Evolutionary conservation across 2,797 vertebrate genomes (phyloP).

Genomic region (Streptopelia turtur): DNA sequence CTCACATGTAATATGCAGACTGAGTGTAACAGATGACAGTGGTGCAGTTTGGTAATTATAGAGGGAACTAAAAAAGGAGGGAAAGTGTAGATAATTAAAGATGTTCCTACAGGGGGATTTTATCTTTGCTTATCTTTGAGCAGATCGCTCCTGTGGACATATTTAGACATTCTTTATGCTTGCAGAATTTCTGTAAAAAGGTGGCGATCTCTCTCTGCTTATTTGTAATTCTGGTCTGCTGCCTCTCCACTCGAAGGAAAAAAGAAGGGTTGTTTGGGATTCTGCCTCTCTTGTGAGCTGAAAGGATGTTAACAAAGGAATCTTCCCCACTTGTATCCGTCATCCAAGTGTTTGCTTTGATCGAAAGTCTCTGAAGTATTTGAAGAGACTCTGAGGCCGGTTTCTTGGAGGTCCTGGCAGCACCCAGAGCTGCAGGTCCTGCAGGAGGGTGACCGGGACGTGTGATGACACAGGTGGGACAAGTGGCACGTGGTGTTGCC

Average conservation of each 20-base stretch:
- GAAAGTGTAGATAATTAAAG: not conserved
- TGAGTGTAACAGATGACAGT: not conserved
- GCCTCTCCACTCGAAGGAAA: not conserved
- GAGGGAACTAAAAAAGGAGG: not conserved
- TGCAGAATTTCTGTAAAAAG: not conserved
- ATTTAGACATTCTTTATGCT: not conserved
- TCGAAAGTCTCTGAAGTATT: not conserved
- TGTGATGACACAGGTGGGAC: not conserved
- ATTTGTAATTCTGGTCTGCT: not conserved
- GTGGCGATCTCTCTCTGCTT: not conserved
- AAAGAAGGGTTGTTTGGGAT: not conserved
- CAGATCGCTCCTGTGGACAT: not conserved
- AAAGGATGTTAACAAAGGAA: not conserved
- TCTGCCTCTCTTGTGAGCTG: not conserved
- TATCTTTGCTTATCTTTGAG: not conserved
- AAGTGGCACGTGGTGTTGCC: not conserved
- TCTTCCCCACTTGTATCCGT: not conserved
- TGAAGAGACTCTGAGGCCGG: not conserved
- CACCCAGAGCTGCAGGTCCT: not conserved
- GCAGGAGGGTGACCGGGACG: not conserved
- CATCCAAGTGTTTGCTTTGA: not conserved
- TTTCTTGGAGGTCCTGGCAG: not conserved
- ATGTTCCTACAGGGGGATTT: not conserved
- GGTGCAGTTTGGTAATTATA: not conserved
- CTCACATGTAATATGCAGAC: not conserved